These are phyloP conservation scores for Ptilodon capucinus DNA, from an alignment of 2,888 invertebrate genomes.

Conservation along the genomic window DNA sequence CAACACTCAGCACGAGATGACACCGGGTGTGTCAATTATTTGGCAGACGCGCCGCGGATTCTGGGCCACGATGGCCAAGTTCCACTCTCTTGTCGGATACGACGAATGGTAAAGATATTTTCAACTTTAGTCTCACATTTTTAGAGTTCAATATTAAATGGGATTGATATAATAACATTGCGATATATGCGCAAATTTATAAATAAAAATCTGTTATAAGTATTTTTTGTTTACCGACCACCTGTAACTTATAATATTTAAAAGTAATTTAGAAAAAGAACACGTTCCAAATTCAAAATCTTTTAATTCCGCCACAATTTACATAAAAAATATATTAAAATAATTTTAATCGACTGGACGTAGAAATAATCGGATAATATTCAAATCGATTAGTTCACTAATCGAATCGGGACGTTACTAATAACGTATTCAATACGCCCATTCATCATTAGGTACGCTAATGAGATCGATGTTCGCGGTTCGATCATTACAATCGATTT, in stretches of 20 bases:
- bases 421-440: constrained; percentile 30
- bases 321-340: neutral
- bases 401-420: constrained; percentile 30
- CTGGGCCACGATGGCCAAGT: constrained; percentile 58
- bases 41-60: constrained; percentile 72
- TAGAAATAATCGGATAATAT: neutral
- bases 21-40: constrained; percentile 75
- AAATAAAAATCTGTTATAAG: too few species aligned
- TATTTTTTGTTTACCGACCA: too few species aligned
- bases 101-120: neutral
- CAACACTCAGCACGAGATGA: constrained; percentile 60
- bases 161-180: too few species aligned
- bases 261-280: too few species aligned
- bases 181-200: too few species aligned
- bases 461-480: constrained; percentile 47
- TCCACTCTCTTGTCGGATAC: neutral
- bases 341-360: neutral
- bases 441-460: constrained; percentile 39
- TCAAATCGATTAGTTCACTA: constrained; percentile 26
- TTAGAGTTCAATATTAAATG: neutral
- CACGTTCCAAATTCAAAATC: too few species aligned
- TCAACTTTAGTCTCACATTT: neutral
- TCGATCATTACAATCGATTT: constrained; percentile 62
- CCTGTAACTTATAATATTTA: too few species aligned
- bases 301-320: neutral